These are phyloP conservation scores for Plectus sambesii DNA, from an alignment of 1,140 invertebrate genomes.

Conservation along the genomic window DNA sequence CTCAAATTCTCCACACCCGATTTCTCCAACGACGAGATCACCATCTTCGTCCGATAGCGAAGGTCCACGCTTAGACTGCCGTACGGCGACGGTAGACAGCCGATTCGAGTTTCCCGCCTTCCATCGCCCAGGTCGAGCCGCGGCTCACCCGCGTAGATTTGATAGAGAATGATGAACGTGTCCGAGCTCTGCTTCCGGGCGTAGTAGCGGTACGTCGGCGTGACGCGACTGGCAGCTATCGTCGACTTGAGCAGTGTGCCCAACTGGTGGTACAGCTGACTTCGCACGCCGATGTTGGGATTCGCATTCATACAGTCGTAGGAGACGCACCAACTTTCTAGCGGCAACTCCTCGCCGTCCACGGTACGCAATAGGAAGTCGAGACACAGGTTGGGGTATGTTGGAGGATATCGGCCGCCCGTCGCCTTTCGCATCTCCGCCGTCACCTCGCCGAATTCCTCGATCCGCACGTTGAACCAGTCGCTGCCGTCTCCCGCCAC, in stretches of 20 bases:
- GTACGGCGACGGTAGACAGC: neutral
- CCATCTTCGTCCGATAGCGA: slow-evolving; percentile 9
- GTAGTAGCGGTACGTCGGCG: slow-evolving; percentile 3
- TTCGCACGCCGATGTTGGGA: neutral
- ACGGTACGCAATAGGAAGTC: slow-evolving; percentile 3
- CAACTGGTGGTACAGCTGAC: neutral
- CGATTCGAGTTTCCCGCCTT: neutral
- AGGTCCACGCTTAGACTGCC: slow-evolving; percentile 3
- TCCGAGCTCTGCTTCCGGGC: slow-evolving; percentile 2
- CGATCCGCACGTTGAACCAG: slow-evolving; percentile 6
- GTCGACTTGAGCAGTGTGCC: slow-evolving; percentile 7
- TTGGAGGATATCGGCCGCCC: neutral
- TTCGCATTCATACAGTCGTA: slow-evolving; percentile 1
- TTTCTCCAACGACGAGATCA: too few species aligned
- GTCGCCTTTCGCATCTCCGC: slow-evolving; percentile 1
- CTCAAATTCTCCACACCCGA: too few species aligned
- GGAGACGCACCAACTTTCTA: slow-evolving; percentile 5
- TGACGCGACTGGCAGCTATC: neutral
- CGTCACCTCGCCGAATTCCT: slow-evolving; percentile 7
- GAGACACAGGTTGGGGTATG: slow-evolving; percentile 3
- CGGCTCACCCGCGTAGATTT: slow-evolving; percentile 4
- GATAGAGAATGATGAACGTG: slow-evolving; percentile 3
- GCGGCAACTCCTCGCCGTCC: slow-evolving; percentile 2
- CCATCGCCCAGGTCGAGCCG: neutral
- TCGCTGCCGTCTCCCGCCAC: slow-evolving; percentile 1